These are phyloP conservation scores for Spodoptera frugiperda DNA, from an alignment of 1,140 invertebrate species.

Conservation along the genomic window DNA sequence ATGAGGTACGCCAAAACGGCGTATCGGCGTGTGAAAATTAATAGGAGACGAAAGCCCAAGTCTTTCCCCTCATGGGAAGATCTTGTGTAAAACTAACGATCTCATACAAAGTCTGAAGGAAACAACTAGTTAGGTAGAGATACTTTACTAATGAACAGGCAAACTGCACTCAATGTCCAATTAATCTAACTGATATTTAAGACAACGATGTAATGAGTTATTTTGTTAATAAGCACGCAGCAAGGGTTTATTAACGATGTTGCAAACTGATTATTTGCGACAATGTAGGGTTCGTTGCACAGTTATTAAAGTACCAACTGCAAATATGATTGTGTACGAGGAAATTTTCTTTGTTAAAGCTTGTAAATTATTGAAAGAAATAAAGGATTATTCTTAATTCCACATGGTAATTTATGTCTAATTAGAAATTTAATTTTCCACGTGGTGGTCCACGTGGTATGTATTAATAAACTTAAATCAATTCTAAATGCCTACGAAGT, in stretches of 20 bases:
- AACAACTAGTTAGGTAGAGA: conserved; percentile 10
- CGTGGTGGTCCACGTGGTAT: too few relatives aligned
- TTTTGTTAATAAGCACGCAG: conserved; percentile 21
- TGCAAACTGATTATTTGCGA: conserved; percentile 26
- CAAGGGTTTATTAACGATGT: conserved; percentile 24
- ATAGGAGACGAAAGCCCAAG: too few relatives aligned
- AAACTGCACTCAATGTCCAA: conserved; percentile 28
- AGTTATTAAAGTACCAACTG: conserved; percentile 2
- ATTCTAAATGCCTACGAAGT: too few relatives aligned
- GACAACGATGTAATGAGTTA: conserved; percentile 26
- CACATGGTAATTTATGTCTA: too few relatives aligned
- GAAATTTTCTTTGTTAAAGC: background rate
- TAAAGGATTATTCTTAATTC: too few relatives aligned
- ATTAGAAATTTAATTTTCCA: too few relatives aligned
- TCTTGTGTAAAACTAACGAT: conserved; percentile 13
- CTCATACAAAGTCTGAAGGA: conserved; percentile 27
- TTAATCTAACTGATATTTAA: conserved; percentile 39
- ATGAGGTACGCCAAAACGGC: too few relatives aligned
- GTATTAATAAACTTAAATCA: too few relatives aligned
- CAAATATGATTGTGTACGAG: background rate
- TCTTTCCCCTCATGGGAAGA: too few relatives aligned
- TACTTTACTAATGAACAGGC: conserved; percentile 30
- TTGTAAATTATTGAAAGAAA: too few relatives aligned
- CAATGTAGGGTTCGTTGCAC: conserved; percentile 10
- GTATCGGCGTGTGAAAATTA: too few relatives aligned